Base-by-base conservation (phyloP, 2,888 invertebrate genomes). In the Pollenia amentaria region DNA sequence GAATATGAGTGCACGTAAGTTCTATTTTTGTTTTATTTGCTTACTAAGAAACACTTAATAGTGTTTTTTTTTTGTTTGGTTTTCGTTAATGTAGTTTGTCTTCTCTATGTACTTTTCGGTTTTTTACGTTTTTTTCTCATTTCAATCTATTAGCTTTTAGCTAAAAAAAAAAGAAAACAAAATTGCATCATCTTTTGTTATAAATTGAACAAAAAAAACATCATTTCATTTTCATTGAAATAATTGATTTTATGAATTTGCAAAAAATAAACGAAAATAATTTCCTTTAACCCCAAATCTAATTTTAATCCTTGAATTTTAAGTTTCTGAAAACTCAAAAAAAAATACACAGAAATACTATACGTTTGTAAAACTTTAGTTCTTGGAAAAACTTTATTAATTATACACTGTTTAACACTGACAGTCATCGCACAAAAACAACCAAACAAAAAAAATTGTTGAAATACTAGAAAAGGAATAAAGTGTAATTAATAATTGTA, bases 1-100 rank as follows among this genome's bases (percentile, higher is more conserved):
- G 97, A 98, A 94, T 98, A 98, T 92, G 98, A 99, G 93, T 99
- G 99, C 98, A 98, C 98, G 98, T 99, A 94, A 97, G 98, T 96
- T 57, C 0, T 62, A 44, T 69, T 42, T 40, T 18, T 65, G 6
- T 64, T 60, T 70, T 38, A 38, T 14, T 72, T 72, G 21, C 29
- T 60, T 21, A 60, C 16, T n/a, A 44, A 21, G 16, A 57, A 57
- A 29, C 42, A 16, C 48, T 55, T 75, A 67, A 1, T 10, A 16
- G 21, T 53, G 12, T 44, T 64, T 60, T 62, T 21, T n/a, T 1
- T 60, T 29, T 72, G 1, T 40, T 76, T 51, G 51, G 40, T 62
- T 82, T 21, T 44, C 53, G 51, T 80, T 80, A 38, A 48, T 76
- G 76, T 82, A 76, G 67, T 82, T 82, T 76, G 60, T 69, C 7